phyloP scores from a whole-genome alignment of 2,113 vertebrate species.

The Grus americana region DNA sequence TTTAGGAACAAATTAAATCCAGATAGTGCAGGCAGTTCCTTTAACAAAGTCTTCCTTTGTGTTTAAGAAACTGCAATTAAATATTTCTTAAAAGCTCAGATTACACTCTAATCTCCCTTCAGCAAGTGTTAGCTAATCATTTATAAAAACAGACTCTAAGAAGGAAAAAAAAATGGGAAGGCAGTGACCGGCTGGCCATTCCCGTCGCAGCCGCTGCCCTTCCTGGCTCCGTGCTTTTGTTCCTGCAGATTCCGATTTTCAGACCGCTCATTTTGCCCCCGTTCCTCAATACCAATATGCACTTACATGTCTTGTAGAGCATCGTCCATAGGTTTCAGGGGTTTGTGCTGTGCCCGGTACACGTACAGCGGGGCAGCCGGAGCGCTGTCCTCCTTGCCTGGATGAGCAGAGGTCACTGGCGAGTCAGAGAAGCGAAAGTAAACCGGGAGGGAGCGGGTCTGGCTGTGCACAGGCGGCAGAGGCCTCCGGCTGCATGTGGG shows the following conservation, averaged over 20 bases:
- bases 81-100: background rate
- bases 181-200: background rate
- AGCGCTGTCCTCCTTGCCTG: background rate
- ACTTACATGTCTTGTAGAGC: conserved; percentile 65
- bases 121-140: background rate
- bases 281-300: background rate
- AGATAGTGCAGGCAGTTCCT: background rate
- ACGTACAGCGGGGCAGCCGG: background rate
- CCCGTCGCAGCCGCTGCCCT: background rate
- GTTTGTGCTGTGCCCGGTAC: background rate
- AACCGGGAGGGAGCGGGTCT: background rate
- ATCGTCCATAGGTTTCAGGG: background rate
- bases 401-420: conserved; percentile 19
- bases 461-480: background rate
- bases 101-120: background rate
- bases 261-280: background rate
- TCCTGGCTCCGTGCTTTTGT: background rate
- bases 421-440: conserved; percentile 19
- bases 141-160: background rate
- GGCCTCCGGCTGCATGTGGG: background rate
- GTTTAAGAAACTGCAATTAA: background rate
- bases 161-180: background rate
- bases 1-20: background rate
- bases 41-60: conserved; percentile 10
- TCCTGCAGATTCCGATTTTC: background rate